These are phyloP conservation scores for Echinops telfairi DNA, from an alignment of 2,113 vertebrate genomes.

Conservation along the genomic window DNA sequence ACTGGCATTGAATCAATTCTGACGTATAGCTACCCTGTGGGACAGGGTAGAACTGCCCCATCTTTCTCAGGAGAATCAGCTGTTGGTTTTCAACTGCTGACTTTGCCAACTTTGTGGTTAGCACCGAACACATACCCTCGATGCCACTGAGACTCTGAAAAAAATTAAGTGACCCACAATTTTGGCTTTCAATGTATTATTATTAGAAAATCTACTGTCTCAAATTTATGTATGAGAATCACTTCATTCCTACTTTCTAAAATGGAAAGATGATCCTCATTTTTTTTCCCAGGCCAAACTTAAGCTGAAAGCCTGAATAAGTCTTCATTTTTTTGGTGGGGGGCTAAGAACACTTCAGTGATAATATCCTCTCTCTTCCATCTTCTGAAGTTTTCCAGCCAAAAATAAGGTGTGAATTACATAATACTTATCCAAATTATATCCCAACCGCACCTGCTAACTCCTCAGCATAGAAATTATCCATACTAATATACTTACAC, in stretches of 20 bases:
- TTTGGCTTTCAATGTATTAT: background rate
- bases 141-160: background rate
- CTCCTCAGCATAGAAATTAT: background rate
- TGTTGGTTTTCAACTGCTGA: no score
- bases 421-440: background rate
- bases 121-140: no score
- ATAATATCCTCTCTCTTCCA: background rate
- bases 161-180: background rate
- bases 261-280: background rate
- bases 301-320: background rate
- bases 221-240: background rate
- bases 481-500: background rate
- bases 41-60: no score
- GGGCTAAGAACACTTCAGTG: background rate
- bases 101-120: no score
- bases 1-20: background rate
- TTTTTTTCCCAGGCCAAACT: background rate
- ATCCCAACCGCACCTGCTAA: slow-evolving; percentile 17
- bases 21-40: no score
- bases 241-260: background rate
- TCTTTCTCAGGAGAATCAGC: no score
- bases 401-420: slow-evolving; percentile 9
- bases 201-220: background rate
- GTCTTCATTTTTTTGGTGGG: background rate
- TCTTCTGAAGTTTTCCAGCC: background rate